These are phyloP conservation scores for Galerucella nymphaeae DNA, from an alignment of 2,888 invertebrate genomes.

Conservation along the genomic window DNA sequence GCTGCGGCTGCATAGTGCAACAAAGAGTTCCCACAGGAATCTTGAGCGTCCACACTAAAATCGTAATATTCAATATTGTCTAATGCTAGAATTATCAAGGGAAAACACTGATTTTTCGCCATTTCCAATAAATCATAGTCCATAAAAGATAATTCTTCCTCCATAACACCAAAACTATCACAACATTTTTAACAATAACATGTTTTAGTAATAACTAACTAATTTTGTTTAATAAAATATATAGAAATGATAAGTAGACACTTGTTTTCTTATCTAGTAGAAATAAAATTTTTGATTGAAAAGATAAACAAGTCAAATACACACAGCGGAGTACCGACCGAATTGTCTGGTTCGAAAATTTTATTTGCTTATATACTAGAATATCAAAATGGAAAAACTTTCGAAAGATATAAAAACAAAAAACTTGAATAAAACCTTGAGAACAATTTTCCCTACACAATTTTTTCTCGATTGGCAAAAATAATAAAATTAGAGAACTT, in stretches of 20 bases:
- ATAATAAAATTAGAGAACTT: no score
- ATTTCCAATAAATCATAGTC: conserved; percentile 50
- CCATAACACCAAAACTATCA: conserved; percentile 25
- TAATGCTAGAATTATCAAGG: conserved; percentile 47
- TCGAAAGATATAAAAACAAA: no score
- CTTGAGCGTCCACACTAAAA: conserved; percentile 47
- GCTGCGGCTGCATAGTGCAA: conserved; percentile 49
- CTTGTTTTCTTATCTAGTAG: conserved; percentile 10
- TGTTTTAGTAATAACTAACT: neutral
- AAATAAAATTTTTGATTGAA: neutral
- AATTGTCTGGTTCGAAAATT: neutral
- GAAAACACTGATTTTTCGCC: conserved; percentile 47
- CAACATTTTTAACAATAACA: neutral
- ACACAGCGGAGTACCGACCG: neutral
- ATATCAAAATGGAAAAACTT: no score
- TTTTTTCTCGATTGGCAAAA: no score
- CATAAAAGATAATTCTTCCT: conserved; percentile 45
- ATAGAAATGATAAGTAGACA: neutral
- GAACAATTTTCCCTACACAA: no score
- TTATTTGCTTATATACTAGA: no score
- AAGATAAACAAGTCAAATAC: neutral
- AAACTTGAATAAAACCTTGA: no score
- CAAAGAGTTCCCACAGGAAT: conserved; percentile 47
- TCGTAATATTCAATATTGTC: conserved; percentile 50
- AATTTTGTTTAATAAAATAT: neutral